Evolutionary conservation across 2,888 invertebrate species (phyloP).

Genomic region (Phortica magna): DNA sequence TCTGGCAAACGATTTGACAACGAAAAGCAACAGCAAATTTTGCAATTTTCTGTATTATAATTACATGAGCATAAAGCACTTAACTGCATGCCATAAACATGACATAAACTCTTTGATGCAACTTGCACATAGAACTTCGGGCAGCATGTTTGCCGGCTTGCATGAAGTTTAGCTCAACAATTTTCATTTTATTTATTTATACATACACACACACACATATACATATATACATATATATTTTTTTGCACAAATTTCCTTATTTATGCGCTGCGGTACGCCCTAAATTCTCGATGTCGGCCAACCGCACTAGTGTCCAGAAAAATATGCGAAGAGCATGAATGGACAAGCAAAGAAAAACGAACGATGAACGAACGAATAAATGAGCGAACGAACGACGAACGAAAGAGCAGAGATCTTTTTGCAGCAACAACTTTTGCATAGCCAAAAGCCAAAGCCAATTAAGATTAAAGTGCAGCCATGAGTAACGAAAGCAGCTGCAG

Average conservation of each 20-base stretch:
- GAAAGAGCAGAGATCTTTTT: conserved; percentile 9
- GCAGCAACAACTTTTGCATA: background rate
- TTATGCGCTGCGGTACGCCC: conserved; percentile 27
- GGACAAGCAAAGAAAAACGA: background rate
- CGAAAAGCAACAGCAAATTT: background rate
- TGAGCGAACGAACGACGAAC: background rate
- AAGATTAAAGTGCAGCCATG: conserved; percentile 33
- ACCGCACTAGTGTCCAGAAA: conserved; percentile 30
- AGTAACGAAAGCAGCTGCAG: conserved; percentile 27
- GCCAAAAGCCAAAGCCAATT: conserved; percentile 35
- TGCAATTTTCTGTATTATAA: background rate
- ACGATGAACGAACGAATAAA: background rate
- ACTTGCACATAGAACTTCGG: background rate
- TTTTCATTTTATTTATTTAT: conserved; percentile 15
- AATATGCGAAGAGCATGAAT: background rate
- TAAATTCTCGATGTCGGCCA: conserved; percentile 29
- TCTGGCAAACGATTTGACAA: background rate
- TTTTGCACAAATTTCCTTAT: conserved; percentile 13
- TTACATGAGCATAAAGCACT: conserved; percentile 6
- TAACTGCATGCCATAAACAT: background rate
- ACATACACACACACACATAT: background rate
- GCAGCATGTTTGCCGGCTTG: background rate
- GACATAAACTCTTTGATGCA: background rate
- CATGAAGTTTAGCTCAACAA: background rate
- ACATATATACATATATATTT: background rate